phyloP scores from a whole-genome alignment of 2,113 vertebrate species.

The Sula dactylatra region DNA sequence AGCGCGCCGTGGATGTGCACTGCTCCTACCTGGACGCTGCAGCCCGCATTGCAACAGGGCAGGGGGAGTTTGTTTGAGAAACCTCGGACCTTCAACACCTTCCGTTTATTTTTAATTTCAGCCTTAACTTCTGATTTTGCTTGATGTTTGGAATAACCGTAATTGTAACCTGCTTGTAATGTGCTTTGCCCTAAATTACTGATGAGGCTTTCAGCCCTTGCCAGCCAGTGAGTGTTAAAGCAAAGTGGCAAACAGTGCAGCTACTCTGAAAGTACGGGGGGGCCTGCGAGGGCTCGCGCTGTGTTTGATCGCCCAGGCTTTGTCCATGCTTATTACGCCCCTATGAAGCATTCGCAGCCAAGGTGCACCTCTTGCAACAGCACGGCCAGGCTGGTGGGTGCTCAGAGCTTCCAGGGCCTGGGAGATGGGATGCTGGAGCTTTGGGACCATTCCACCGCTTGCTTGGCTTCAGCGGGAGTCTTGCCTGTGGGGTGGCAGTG shows the following conservation, averaged over 20 bases:
- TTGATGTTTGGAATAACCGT: constrained; percentile 40
- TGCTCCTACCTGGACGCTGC: fast-evolving
- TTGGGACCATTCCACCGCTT: not conserved
- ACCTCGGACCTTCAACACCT: not conserved
- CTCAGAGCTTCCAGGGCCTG: not conserved
- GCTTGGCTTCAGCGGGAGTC: not conserved
- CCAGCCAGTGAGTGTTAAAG: constrained; percentile 6
- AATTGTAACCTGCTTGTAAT: constrained; percentile 47
- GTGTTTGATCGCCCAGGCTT: not conserved
- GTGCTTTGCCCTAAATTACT: constrained; percentile 43
- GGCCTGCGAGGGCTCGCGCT: fast-evolving
- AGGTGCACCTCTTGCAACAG: not conserved
- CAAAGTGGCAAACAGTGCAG: not conserved
- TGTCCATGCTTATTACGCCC: not conserved
- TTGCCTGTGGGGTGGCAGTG: not conserved
- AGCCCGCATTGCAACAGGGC: not conserved
- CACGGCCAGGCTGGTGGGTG: not conserved
- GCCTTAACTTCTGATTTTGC: constrained; percentile 47
- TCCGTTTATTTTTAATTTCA: constrained; percentile 26
- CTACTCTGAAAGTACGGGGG: not conserved
- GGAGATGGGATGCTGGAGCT: not conserved
- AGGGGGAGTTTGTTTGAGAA: not conserved
- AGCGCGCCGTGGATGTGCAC: not conserved
- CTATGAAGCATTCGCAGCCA: not conserved
- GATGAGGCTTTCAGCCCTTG: not conserved